Conservation (phyloP, 2,797 vertebrate species). For the Leontopithecus rosalia region DNA sequence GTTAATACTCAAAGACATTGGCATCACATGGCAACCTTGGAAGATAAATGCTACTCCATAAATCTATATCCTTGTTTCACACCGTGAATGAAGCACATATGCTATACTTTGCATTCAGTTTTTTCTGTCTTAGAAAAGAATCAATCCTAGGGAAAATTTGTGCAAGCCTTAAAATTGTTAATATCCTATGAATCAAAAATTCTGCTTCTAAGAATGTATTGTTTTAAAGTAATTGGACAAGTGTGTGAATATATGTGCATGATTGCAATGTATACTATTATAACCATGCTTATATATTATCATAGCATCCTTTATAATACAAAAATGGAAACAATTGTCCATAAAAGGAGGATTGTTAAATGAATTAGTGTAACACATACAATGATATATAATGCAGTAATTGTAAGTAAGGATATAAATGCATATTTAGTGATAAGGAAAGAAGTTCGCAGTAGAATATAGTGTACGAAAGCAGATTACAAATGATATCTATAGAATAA, state of each 20-base stretch:
- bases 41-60: neutral
- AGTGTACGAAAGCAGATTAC: neutral
- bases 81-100: neutral
- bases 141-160: neutral
- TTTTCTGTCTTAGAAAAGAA: conserved; percentile 1
- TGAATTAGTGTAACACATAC: neutral
- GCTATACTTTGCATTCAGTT: neutral
- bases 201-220: neutral
- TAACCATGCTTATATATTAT: neutral
- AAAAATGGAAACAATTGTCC: neutral
- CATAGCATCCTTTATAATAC: neutral
- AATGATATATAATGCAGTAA: neutral
- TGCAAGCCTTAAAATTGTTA: neutral
- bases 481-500: neutral
- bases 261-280: neutral
- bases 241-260: neutral
- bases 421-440: neutral
- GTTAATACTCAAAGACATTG: neutral
- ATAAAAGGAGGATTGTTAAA: neutral
- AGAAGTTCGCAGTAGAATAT: neutral
- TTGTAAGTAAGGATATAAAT: neutral
- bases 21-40: neutral
- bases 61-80: neutral
- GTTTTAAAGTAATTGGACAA: neutral
- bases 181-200: neutral